A percentile compares a stretch with the other conserved stretches of the same genome.
Evolutionary conservation across 2,888 invertebrate genomes (phyloP).

Genomic region (Molanna angustata): DNA sequence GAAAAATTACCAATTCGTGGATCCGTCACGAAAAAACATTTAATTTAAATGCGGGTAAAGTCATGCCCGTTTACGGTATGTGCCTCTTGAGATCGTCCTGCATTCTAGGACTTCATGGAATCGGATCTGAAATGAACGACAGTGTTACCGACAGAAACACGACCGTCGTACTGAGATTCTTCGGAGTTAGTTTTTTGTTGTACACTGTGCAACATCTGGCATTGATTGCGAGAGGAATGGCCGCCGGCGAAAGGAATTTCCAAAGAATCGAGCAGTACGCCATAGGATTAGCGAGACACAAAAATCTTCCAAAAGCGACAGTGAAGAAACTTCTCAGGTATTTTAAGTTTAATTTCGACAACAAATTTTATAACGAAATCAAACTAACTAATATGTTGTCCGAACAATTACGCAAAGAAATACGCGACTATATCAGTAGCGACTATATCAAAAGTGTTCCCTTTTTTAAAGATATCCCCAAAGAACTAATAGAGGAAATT

Average conservation of each 20-base stretch:
- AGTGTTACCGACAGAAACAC: conserved; percentile 5
- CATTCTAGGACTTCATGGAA: conserved; percentile 8
- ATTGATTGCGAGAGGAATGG: conserved; percentile 6
- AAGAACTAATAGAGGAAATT: background rate
- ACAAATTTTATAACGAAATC: conserved; percentile 14
- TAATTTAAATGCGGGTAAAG: background rate
- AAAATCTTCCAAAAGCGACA: background rate
- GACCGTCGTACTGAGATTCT: conserved; percentile 7
- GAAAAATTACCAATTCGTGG: conserved; percentile 2
- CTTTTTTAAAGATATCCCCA: conserved; percentile 3
- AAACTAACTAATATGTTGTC: conserved; percentile 10
- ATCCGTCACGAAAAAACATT: background rate
- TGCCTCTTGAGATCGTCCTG: conserved; percentile 5
- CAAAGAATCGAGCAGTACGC: conserved; percentile 6
- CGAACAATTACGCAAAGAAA: conserved; percentile 3
- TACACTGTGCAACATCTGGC: conserved; percentile 6
- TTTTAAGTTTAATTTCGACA: conserved; percentile 11
- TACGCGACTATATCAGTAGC: conserved; percentile 6
- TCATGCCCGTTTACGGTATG: background rate
- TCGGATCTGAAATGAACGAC: conserved; percentile 1
- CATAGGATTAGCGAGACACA: conserved; percentile 12
- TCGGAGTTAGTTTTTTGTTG: conserved; percentile 8
- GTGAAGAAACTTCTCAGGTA: conserved; percentile 5
- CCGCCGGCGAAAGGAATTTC: conserved; percentile 10
- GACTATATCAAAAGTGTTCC: conserved; percentile 3